Percentiles rank a stretch among this genome's conserved stretches.
phyloP scores from a whole-genome alignment of 2,797 vertebrate species.

The Serranus cabrilla region DNA sequence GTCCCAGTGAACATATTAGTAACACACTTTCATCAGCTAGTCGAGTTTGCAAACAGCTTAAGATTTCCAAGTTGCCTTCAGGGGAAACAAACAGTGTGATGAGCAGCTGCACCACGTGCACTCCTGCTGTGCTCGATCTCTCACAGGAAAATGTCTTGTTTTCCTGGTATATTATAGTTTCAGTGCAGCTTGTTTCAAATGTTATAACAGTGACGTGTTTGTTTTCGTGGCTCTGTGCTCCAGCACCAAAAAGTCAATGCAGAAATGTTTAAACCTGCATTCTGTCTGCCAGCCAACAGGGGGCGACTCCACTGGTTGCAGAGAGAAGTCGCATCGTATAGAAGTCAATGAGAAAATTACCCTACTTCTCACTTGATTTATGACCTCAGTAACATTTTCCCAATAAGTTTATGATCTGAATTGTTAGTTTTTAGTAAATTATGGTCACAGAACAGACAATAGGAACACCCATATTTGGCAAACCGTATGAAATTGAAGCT shows the following conservation, averaged over 20 bases:
- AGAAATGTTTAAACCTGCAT: too few relatives aligned
- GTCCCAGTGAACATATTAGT: neutral
- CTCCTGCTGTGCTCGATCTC: constrained; percentile 13
- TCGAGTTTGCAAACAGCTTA: neutral
- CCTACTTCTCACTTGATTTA: too few relatives aligned
- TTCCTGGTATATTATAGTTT: neutral
- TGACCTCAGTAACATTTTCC: too few relatives aligned
- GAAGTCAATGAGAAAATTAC: too few relatives aligned
- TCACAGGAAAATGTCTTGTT: neutral
- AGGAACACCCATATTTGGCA: too few relatives aligned
- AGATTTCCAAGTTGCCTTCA: neutral
- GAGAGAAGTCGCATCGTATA: too few relatives aligned
- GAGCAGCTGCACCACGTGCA: neutral
- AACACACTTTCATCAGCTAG: neutral
- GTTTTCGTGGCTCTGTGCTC: neutral
- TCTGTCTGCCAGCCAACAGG: too few relatives aligned
- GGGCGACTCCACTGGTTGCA: too few relatives aligned
- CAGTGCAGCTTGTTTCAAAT: neutral
- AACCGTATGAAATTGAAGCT: too few relatives aligned
- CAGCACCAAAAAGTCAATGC: neutral
- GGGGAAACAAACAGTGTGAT: neutral
- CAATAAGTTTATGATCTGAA: too few relatives aligned
- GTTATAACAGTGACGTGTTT: neutral
- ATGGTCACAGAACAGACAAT: too few relatives aligned
- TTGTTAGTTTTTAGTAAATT: too few relatives aligned